phyloP scores from a whole-genome alignment of 2,797 vertebrate genomes.

The Pipistrellus pygmaeus region DNA sequence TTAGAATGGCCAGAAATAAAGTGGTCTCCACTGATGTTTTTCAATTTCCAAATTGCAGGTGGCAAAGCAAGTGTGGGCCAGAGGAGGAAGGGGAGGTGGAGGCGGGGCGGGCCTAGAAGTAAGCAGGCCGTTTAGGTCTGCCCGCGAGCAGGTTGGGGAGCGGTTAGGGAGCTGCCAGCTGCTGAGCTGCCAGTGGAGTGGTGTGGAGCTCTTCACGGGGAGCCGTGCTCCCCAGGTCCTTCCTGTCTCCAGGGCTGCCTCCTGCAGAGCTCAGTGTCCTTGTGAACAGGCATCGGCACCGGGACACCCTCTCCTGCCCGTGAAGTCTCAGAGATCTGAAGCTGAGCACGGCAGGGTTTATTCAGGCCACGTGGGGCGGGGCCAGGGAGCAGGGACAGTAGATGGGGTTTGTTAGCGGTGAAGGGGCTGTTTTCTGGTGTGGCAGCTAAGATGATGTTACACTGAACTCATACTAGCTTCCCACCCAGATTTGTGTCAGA shows the following conservation, averaged over 20 bases:
- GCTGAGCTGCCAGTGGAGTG: not conserved
- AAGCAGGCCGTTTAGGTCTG: not conserved
- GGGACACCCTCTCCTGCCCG: not conserved
- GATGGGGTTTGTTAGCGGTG: not conserved
- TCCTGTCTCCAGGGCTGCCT: not conserved
- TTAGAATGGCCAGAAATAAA: conserved; percentile 11
- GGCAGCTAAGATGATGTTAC: not conserved
- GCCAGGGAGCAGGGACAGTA: not conserved
- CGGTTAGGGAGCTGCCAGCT: not conserved
- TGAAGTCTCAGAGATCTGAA: not conserved
- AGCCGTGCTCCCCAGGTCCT: not conserved
- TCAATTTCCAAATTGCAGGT: not conserved
- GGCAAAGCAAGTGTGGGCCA: not conserved
- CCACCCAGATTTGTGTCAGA: not conserved
- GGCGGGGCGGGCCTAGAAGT: not conserved
- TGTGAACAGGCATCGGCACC: not conserved
- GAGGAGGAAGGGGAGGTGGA: not conserved
- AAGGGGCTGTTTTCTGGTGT: not conserved
- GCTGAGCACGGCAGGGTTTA: not conserved
- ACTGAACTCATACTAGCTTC: not conserved
- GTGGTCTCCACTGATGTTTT: not conserved
- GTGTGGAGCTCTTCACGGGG: rapidly evolving
- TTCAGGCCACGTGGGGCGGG: not conserved
- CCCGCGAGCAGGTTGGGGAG: not conserved
- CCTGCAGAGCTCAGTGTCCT: not conserved